Evolutionary conservation across 2,113 vertebrate genomes (phyloP).

Genomic region (Anas platyrhynchos): DNA sequence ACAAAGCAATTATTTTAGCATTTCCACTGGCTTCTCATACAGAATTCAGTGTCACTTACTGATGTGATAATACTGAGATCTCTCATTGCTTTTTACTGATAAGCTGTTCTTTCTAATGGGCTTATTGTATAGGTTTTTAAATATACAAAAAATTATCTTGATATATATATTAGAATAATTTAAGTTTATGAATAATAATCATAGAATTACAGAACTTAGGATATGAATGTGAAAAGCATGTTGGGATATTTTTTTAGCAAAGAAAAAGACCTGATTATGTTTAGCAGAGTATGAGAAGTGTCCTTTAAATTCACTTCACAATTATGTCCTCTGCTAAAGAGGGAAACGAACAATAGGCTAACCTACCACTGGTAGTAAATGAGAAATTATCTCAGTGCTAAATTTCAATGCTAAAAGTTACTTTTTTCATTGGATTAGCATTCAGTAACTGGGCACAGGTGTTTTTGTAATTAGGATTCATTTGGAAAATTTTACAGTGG

Average conservation of each 20-base stretch:
- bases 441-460: conserved; percentile 20
- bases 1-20: neutral
- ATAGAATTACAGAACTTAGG: neutral
- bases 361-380: neutral
- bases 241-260: neutral
- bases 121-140: neutral
- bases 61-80: neutral
- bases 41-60: neutral
- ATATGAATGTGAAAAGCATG: neutral
- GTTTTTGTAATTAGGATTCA: conserved; percentile 24
- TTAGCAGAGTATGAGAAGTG: neutral
- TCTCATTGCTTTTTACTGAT: neutral
- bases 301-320: neutral
- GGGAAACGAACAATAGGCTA: neutral
- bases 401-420: neutral
- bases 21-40: neutral
- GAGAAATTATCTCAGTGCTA: neutral
- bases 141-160: neutral
- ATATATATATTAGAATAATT: neutral
- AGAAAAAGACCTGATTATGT: neutral
- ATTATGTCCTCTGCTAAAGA: neutral
- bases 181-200: neutral
- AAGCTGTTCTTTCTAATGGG: neutral
- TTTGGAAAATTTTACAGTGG: neutral
- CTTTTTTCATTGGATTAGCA: conserved; percentile 9